Conservation (phyloP, 2,797 vertebrate genomes). For the Silurus lanzhouensis region DNA sequence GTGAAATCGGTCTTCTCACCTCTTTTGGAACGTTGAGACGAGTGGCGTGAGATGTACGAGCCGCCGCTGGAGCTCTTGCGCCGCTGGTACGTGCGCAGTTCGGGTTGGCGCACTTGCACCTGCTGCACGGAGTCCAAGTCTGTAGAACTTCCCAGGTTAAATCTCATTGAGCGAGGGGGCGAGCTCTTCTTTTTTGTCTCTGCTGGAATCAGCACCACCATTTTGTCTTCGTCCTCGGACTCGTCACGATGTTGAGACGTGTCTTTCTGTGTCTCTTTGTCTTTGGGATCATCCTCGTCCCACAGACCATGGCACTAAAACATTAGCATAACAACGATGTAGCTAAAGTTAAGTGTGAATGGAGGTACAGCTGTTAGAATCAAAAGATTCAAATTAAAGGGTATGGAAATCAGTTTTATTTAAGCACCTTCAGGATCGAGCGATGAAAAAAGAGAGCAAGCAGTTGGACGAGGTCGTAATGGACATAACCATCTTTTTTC, state of each 20-base stretch:
- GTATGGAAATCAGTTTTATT: background rate
- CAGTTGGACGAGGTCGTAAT: conserved; percentile 93
- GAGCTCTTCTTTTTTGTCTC: conserved; percentile 64
- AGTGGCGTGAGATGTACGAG: conserved; percentile 83
- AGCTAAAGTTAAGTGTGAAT: background rate
- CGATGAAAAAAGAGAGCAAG: conserved; percentile 96
- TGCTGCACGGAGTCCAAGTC: conserved; percentile 80
- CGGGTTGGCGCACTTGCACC: conserved; percentile 81
- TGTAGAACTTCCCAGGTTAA: conserved; percentile 82
- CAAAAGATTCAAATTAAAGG: background rate
- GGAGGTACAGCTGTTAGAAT: background rate
- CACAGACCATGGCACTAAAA: conserved; percentile 92
- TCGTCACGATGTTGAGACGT: conserved; percentile 69
- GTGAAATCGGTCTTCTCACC: conserved; percentile 70
- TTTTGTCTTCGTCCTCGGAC: conserved; percentile 79
- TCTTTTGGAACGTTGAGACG: conserved; percentile 88
- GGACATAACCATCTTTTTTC: conserved; percentile 96
- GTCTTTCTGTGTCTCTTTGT: conserved; percentile 64
- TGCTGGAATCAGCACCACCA: background rate
- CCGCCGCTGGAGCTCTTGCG: conserved; percentile 85
- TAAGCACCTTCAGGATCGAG: conserved; percentile 93
- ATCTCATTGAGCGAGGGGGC: conserved; percentile 77
- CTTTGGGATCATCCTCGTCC: conserved; percentile 87
- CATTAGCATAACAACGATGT: background rate
- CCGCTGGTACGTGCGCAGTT: conserved; percentile 81